Evolutionary conservation across 30 jellyfish, hydroid and myxozoan genomes (phyloP).

Genomic region (Turritopsis dohrnii): DNA sequence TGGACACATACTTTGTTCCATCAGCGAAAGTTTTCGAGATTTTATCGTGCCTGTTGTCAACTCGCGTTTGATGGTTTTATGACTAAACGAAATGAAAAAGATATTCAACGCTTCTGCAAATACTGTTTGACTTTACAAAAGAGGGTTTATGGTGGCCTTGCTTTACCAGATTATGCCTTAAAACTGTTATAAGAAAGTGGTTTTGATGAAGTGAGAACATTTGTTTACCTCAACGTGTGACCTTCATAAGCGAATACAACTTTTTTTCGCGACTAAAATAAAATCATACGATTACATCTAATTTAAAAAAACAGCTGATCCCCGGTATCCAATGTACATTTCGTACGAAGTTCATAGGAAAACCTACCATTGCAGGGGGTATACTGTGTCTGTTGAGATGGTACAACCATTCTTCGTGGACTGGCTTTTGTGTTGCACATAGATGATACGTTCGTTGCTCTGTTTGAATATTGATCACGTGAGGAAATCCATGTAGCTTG

Average conservation of each 20-base stretch:
- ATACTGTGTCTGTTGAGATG: background rate
- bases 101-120: no score
- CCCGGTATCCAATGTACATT: no score
- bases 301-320: no score
- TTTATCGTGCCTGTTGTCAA: background rate
- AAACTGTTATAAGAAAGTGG: background rate
- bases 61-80: background rate
- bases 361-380: background rate
- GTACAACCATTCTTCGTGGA: conserved; percentile 19
- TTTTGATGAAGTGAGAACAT: background rate
- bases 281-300: background rate
- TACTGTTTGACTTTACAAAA: background rate
- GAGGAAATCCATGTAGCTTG: conserved; percentile 17
- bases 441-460: conserved; percentile 18
- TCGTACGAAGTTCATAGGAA: background rate
- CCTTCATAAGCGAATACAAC: background rate
- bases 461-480: conserved; percentile 11
- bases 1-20: background rate
- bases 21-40: background rate
- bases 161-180: background rate
- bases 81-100: background rate
- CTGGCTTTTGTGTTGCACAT: conserved; percentile 26
- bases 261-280: background rate
- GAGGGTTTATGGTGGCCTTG: no score
- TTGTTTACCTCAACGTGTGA: background rate